These are phyloP conservation scores for Tretioscincus oriximinensis DNA, from an alignment of 2,113 vertebrate genomes.

Conservation along the genomic window DNA sequence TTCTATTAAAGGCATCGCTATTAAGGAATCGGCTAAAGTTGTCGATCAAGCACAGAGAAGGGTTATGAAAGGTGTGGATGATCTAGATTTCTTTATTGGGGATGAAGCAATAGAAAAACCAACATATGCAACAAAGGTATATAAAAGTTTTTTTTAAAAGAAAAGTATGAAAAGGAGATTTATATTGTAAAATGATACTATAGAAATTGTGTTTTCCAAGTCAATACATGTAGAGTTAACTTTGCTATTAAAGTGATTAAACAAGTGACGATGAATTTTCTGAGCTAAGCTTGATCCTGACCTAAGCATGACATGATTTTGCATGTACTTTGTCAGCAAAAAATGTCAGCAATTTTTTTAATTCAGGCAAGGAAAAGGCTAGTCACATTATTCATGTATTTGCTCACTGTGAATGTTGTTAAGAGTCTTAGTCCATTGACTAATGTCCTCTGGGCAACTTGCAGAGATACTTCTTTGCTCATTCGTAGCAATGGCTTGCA, in stretches of 20 bases:
- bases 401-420: neutral
- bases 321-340: too few relatives aligned
- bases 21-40: conserved; percentile 97
- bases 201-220: too few relatives aligned
- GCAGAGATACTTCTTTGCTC: neutral
- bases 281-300: neutral
- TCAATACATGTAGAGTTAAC: too few relatives aligned
- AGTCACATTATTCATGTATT: neutral
- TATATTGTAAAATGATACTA: too few relatives aligned
- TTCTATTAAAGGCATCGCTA: conserved; percentile 88
- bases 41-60: conserved; percentile 95
- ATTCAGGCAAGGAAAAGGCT: too few relatives aligned
- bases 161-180: neutral
- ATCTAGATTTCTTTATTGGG: conserved; percentile 98
- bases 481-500: too few relatives aligned
- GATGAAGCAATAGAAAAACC: conserved; percentile 98
- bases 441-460: neutral
- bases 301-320: too few relatives aligned
- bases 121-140: conserved; percentile 94
- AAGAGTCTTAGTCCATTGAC: too few relatives aligned
- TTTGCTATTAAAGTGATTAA: neutral
- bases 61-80: conserved; percentile 98
- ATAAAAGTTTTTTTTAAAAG: conserved; percentile 21
- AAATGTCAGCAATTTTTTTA: neutral
- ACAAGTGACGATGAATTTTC: neutral